Percentiles rank a stretch among this genome's conserved stretches.
These are phyloP conservation scores for Saimiri boliviensis DNA, from an alignment of 2,113 vertebrate species.

Conservation along the genomic window DNA sequence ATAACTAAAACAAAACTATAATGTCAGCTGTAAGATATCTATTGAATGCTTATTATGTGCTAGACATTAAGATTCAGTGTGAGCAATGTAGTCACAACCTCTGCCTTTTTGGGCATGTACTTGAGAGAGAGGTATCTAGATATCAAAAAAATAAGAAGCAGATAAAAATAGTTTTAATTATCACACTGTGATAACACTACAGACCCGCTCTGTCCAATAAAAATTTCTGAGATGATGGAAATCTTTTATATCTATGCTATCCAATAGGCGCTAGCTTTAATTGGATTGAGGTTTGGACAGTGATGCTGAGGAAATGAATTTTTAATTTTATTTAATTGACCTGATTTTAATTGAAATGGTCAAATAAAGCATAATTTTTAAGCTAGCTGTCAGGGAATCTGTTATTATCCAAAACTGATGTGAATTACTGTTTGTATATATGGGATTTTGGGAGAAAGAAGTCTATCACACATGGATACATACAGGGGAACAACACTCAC, in stretches of 20 bases:
- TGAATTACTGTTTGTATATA: background rate
- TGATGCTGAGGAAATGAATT: background rate
- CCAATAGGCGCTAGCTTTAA: background rate
- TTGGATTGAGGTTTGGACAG: background rate
- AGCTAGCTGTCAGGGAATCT: background rate
- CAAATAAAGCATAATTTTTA: background rate
- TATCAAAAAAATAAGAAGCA: background rate
- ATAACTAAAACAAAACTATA: constrained; percentile 9
- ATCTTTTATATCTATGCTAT: background rate
- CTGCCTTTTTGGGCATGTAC: background rate
- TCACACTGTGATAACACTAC: background rate
- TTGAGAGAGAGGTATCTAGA: background rate
- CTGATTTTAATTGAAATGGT: constrained; percentile 38
- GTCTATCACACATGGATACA: background rate
- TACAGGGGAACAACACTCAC: no score
- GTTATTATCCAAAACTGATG: constrained; percentile 2
- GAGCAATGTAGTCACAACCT: background rate
- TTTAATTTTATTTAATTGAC: constrained; percentile 43
- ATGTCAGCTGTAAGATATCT: background rate
- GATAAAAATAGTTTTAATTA: background rate
- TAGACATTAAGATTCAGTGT: constrained; percentile 7
- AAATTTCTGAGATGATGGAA: background rate
- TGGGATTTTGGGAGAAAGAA: background rate
- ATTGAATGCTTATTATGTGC: background rate
- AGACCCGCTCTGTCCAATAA: background rate